A percentile compares a stretch with the other conserved stretches of the same genome.
Evolutionary conservation across 2,113 vertebrate genomes (phyloP).

Genomic region (Pseudonaja textilis): DNA sequence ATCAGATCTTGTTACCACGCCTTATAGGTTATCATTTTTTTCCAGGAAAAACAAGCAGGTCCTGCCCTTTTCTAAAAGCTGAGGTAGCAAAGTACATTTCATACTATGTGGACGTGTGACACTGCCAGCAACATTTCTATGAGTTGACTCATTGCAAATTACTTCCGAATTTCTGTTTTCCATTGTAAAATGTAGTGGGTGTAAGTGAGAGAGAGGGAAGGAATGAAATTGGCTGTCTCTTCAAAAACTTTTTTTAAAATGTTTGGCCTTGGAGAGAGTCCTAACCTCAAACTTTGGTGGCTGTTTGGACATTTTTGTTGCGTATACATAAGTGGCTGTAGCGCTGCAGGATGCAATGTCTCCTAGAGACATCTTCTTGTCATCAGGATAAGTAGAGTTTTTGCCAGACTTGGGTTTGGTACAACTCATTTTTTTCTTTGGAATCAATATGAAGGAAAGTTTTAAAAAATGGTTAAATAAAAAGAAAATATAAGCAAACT

Average conservation of each 20-base stretch:
- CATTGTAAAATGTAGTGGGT: constrained; percentile 8
- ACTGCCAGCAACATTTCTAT: constrained; percentile 41
- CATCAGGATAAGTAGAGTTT: background rate
- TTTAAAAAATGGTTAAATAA: background rate
- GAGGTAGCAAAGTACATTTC: constrained; percentile 43
- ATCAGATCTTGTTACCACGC: constrained; percentile 24
- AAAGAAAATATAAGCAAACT: background rate
- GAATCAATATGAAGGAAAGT: background rate
- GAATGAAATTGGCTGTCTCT: background rate
- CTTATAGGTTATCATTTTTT: constrained; percentile 18
- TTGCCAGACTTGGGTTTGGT: background rate
- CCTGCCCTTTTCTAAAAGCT: constrained; percentile 6
- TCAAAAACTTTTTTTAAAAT: background rate
- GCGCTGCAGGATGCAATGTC: background rate
- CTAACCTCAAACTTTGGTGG: background rate
- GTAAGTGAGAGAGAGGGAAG: background rate
- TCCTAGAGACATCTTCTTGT: background rate
- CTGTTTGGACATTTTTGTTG: background rate
- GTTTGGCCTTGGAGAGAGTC: background rate
- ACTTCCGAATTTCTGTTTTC: constrained; percentile 57
- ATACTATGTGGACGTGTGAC: constrained; percentile 47
- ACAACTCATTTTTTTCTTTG: background rate
- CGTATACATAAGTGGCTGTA: background rate
- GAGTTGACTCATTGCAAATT: constrained; percentile 42
- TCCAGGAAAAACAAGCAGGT: constrained; percentile 30